Evolutionary conservation across 2,113 vertebrate species (phyloP).

Genomic region (Arenaria interpres): DNA sequence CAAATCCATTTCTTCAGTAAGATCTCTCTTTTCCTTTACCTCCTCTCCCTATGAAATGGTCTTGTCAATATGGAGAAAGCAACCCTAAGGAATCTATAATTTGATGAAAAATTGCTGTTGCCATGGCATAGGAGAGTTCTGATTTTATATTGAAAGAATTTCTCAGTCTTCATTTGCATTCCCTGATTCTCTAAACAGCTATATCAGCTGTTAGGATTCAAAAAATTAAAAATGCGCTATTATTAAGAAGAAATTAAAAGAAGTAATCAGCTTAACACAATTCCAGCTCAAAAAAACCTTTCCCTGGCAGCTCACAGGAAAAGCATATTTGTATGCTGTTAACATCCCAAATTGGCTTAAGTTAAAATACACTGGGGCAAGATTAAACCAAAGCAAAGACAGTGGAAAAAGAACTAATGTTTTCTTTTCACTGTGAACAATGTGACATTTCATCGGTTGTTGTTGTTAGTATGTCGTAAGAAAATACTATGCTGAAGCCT

Average conservation of each 20-base stretch:
- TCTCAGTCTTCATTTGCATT: constrained; percentile 26
- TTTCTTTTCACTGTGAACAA: constrained; percentile 30
- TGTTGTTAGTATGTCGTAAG: not conserved
- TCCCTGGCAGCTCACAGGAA: not conserved
- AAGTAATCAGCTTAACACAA: constrained; percentile 25
- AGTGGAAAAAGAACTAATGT: not conserved
- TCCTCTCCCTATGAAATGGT: constrained; percentile 70
- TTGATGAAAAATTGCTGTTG: constrained; percentile 68
- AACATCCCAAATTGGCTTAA: constrained; percentile 1
- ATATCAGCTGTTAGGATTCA: not conserved
- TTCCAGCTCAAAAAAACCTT: not conserved
- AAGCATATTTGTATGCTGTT: constrained; percentile 26
- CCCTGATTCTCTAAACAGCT: not conserved
- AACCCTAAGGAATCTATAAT: constrained; percentile 56
- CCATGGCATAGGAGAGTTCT: constrained; percentile 63
- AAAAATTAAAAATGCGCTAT: constrained; percentile 46
- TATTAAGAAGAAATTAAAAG: constrained; percentile 14
- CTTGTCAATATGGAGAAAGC: constrained; percentile 74
- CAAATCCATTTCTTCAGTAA: constrained; percentile 8
- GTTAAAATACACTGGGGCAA: constrained; percentile 13
- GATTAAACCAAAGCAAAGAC: not conserved
- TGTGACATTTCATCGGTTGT: not conserved
- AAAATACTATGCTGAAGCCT: not conserved
- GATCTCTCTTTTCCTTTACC: constrained; percentile 17
- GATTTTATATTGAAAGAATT: not conserved